Base-by-base conservation (phyloP, 2,888 invertebrate genomes). In the Cistogaster globosa region DNA sequence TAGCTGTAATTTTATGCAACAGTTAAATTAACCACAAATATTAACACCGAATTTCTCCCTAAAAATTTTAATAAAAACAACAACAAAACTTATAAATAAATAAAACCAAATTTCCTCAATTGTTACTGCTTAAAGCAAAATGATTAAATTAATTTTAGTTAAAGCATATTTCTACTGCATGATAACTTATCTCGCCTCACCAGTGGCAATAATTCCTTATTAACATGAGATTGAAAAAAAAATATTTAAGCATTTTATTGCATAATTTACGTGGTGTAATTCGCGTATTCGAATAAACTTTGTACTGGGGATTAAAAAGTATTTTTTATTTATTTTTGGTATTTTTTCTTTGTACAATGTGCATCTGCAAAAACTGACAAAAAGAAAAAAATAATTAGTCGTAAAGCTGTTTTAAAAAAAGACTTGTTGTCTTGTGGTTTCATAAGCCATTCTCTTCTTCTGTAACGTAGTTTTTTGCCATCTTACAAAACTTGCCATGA, bases 181-280 rank as follows among this genome's bases (percentile, higher is more conserved):
- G 16, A 8, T 26, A 7, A 57, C 3, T 26, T 55, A 45, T 55
- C 62, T 57, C 6, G 8, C 14, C 62, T 57, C 6, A 5, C 14
- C 51, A 2, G 18, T 55, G n/a, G 18, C 36, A 60, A 57, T 20
- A 26, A 45, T 45, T 67, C 48, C 22, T 55, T 48, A 48, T 38
- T 58, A 51, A 58, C 58, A n/a, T 58, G 53, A 32, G 5, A 4
- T 32, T 1, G 57, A 65, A 36, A 58, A 18, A 83, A 75, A 60
- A 22, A 36, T 58, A 53, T 80, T 74, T 53, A 67, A 67, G 53
- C 51, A 67, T 72, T 68, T 78, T 48, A 83, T 83, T 83, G 83
- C 83, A 83, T 83, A 83, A 83, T 78, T 74, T 68, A 68, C 36
- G 55, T 83, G 83, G 72, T 83, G 83, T 83, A 83, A 78, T 78